Evolutionary conservation across 2,888 invertebrate species (phyloP).

Genomic region (Chrysina gloriosa): DNA sequence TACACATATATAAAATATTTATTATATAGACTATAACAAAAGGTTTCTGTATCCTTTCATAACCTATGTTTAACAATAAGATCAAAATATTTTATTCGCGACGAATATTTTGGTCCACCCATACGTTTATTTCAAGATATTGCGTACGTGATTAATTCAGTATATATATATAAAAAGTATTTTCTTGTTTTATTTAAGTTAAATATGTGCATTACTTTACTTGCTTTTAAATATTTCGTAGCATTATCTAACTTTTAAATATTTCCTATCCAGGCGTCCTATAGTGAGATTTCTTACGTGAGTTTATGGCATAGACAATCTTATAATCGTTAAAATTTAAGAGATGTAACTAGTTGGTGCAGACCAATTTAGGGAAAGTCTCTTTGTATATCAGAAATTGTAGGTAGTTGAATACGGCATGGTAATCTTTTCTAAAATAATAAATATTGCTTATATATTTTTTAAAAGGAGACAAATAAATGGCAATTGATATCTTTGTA

Average conservation of each 20-base stretch:
- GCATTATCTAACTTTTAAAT: conserved; percentile 1
- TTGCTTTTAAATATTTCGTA: background rate
- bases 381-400: background rate
- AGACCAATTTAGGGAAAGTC: background rate
- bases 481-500: too few relatives aligned
- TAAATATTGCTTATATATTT: background rate
- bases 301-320: conserved; percentile 42
- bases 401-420: background rate
- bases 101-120: background rate
- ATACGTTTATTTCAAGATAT: background rate
- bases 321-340: conserved; percentile 27
- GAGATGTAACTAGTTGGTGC: background rate
- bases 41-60: conserved; percentile 23
- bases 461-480: too few relatives aligned
- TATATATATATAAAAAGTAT: too few relatives aligned
- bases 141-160: background rate
- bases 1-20: conserved; percentile 27
- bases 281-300: conserved; percentile 33
- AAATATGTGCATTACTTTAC: background rate
- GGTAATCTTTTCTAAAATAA: background rate
- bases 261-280: background rate
- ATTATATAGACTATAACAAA: conserved; percentile 22
- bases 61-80: background rate
- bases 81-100: background rate
- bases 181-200: too few relatives aligned